These are phyloP conservation scores for human DNA, from an alignment of 2,113 vertebrate genomes.

Conservation along the genomic window GRCh38 chrX:41606001-41606500, in stretches of 20 bases:
- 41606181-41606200: background rate
- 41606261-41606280: no score
- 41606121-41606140: slow-evolving; percentile 1
- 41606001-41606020: background rate
- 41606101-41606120: background rate
- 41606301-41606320: no score
- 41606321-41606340: no score
- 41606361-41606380: no score
- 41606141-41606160: background rate
- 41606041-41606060: background rate
- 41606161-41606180: background rate
- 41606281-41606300: no score
- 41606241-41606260: background rate
- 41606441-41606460: no score
- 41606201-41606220: background rate
- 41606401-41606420: no score
- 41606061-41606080: background rate
- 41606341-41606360: no score
- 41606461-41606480: no score
- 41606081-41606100: background rate
- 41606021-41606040: background rate
- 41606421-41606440: no score
- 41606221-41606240: background rate
- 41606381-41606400: no score
- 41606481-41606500: no score